phyloP scores from a whole-genome alignment of 1,140 invertebrate genomes.

The Frieseomelitta varia region DNA sequence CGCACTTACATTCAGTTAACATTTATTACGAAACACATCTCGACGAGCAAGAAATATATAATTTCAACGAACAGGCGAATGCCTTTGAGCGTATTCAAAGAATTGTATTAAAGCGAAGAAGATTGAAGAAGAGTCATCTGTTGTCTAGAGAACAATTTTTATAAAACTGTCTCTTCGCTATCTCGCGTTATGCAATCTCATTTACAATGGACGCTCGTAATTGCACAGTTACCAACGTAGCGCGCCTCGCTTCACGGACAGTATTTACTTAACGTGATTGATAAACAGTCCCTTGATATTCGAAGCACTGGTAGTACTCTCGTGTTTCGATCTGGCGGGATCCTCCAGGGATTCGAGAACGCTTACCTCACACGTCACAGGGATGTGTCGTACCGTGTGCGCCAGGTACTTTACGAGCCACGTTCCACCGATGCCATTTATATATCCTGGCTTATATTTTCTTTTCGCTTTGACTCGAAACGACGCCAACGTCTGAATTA shows the following conservation, averaged over 20 bases:
- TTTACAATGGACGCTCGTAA: slow-evolving; percentile 36
- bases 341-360: slow-evolving; percentile 45
- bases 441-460: slow-evolving; percentile 10
- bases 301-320: slow-evolving; percentile 29
- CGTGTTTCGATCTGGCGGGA: slow-evolving; percentile 54
- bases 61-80: too few species aligned
- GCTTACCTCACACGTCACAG: slow-evolving; percentile 58
- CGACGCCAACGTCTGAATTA: background rate
- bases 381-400: slow-evolving; percentile 36
- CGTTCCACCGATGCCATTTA: slow-evolving; percentile 46
- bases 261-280: slow-evolving; percentile 69
- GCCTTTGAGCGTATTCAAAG: too few species aligned
- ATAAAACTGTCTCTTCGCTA: background rate
- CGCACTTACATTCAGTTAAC: background rate
- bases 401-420: slow-evolving; percentile 47
- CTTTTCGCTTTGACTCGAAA: background rate
- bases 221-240: slow-evolving; percentile 17
- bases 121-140: too few species aligned
- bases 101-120: too few species aligned
- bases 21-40: background rate
- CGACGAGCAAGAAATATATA: too few species aligned
- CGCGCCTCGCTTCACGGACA: slow-evolving; percentile 39
- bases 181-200: slow-evolving; percentile 4
- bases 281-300: slow-evolving; percentile 63
- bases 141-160: background rate